phyloP scores from a whole-genome alignment of 1,140 invertebrate genomes.

The Microplitis mediator region DNA sequence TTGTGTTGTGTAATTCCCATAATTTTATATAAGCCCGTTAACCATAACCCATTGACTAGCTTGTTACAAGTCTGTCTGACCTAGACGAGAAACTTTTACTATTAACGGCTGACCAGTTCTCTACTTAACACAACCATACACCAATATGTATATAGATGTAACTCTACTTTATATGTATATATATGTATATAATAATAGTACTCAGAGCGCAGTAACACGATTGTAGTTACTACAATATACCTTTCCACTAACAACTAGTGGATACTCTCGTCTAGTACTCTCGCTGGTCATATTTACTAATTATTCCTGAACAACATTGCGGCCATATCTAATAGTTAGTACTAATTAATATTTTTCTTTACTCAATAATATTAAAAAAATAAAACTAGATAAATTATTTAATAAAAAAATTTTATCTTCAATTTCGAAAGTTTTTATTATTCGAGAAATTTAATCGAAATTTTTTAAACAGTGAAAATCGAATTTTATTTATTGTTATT shows the following conservation, averaged over 20 bases:
- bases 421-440: too few relatives aligned
- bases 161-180: too few relatives aligned
- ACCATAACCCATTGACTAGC: too few relatives aligned
- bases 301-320: constrained; percentile 16
- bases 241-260: constrained; percentile 3
- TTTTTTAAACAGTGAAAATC: too few relatives aligned
- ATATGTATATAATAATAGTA: too few relatives aligned
- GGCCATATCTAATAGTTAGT: constrained; percentile 19
- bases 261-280: neutral
- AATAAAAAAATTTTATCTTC: too few relatives aligned
- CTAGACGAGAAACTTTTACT: neutral
- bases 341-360: neutral
- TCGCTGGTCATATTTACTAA: constrained; percentile 12
- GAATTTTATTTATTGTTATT: too few relatives aligned
- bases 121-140: neutral
- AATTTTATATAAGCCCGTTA: too few relatives aligned
- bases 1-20: too few relatives aligned
- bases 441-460: too few relatives aligned
- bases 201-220: neutral
- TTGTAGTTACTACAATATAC: neutral
- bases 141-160: too few relatives aligned
- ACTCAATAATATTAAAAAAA: neutral
- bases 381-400: too few relatives aligned
- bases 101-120: constrained; percentile 17
- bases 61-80: neutral